These are phyloP conservation scores for Myotis daubentonii DNA, from an alignment of 2,797 vertebrate genomes.

Conservation along the genomic window DNA sequence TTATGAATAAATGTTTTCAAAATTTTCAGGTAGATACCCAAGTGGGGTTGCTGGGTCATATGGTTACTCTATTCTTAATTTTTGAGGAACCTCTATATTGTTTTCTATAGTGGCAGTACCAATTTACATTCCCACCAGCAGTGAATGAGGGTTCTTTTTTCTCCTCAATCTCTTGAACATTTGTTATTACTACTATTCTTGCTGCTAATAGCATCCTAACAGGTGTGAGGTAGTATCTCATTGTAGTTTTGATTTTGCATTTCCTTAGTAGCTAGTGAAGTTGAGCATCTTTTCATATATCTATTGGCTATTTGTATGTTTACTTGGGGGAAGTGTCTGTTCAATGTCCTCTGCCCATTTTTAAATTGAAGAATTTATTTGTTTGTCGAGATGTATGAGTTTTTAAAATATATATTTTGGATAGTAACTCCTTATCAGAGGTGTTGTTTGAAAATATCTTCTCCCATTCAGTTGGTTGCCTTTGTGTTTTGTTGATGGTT, in stretches of 20 bases:
- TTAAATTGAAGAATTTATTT: neutral
- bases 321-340: neutral
- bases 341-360: neutral
- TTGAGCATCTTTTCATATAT: neutral
- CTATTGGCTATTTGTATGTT: neutral
- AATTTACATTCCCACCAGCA: neutral
- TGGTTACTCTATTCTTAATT: neutral
- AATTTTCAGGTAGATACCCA: neutral
- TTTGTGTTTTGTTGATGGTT: neutral
- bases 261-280: neutral
- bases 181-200: neutral
- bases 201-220: neutral
- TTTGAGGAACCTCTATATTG: neutral
- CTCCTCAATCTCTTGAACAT: neutral
- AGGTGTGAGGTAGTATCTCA: neutral
- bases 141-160: neutral
- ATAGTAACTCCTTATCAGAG: neutral
- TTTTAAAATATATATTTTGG: neutral
- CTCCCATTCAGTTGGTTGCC: neutral
- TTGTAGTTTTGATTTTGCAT: neutral
- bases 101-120: neutral
- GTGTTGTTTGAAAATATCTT: neutral
- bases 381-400: neutral
- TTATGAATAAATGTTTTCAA: neutral
- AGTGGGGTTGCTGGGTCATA: neutral